phyloP scores from a whole-genome alignment of 2,113 vertebrate genomes.

The Neolamprologus toae region DNA sequence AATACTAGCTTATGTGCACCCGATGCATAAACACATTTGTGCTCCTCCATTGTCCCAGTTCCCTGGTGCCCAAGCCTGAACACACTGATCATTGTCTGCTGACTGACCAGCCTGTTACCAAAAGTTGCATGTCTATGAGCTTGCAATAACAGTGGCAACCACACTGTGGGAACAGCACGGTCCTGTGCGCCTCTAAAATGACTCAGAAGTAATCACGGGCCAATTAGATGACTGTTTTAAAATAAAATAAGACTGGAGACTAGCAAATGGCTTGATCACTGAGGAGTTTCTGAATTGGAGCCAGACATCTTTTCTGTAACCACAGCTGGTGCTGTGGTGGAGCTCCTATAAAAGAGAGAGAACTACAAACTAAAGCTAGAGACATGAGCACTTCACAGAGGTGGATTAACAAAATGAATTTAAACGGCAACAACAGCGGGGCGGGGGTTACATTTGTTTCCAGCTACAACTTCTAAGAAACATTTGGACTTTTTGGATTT shows the following conservation, averaged over 20 bases:
- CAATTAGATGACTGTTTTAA: neutral
- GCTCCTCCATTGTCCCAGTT: conserved; percentile 1
- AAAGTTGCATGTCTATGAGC: neutral
- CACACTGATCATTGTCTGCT: conserved; percentile 23
- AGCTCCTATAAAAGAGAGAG: neutral
- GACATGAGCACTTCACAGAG: neutral
- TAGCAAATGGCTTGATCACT: neutral
- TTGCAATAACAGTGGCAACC: neutral
- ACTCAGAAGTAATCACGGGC: neutral
- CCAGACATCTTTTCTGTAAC: neutral
- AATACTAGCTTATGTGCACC: neutral
- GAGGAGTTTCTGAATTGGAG: neutral
- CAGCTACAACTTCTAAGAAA: neutral
- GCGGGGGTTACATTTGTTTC: neutral
- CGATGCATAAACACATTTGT: neutral
- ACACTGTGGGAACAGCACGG: neutral
- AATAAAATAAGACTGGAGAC: neutral
- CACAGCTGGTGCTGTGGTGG: neutral
- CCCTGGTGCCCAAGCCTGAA: neutral
- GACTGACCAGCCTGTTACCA: conserved; percentile 6
- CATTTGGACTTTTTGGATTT: neutral
- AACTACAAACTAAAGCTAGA: neutral
- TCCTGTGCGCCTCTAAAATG: neutral
- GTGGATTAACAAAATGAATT: neutral
- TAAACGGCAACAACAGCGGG: neutral